Evolutionary conservation across 2,888 invertebrate genomes (phyloP).

Genomic region (Platypus cylindrus): DNA sequence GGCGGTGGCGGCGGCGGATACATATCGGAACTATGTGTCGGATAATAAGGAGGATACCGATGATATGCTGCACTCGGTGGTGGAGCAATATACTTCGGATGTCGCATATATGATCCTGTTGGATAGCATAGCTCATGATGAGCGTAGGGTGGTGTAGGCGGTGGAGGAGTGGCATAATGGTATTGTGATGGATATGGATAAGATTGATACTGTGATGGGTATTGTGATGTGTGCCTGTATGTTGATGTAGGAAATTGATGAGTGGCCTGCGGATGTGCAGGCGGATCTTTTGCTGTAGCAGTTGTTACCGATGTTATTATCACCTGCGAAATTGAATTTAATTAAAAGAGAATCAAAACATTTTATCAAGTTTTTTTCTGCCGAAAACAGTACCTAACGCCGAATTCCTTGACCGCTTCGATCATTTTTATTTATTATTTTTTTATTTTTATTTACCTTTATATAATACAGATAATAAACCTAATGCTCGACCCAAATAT

Average conservation of each 20-base stretch:
- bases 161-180: constrained; percentile 39
- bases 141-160: constrained; percentile 30
- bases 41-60: constrained; percentile 11
- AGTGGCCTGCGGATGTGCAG: constrained; percentile 34
- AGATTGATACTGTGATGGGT: constrained; percentile 29
- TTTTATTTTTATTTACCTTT: too few relatives aligned
- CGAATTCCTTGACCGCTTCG: too few relatives aligned
- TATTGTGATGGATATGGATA: constrained; percentile 33
- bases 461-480: too few relatives aligned
- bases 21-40: constrained; percentile 20
- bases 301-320: constrained; percentile 34
- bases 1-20: constrained; percentile 36
- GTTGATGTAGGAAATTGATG: constrained; percentile 35
- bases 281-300: constrained; percentile 28
- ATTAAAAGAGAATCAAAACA: too few relatives aligned
- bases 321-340: too few relatives aligned
- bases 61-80: constrained; percentile 9
- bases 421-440: too few relatives aligned
- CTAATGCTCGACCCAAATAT: too few relatives aligned
- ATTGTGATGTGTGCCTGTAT: constrained; percentile 36
- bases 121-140: constrained; percentile 39
- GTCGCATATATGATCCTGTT: constrained; percentile 17
- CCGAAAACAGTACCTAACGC: too few relatives aligned
- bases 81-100: constrained; percentile 9
- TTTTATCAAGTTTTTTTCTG: too few relatives aligned